These are phyloP conservation scores for Nomada fabriciana DNA, from an alignment of 2,888 invertebrate species.

Conservation along the genomic window DNA sequence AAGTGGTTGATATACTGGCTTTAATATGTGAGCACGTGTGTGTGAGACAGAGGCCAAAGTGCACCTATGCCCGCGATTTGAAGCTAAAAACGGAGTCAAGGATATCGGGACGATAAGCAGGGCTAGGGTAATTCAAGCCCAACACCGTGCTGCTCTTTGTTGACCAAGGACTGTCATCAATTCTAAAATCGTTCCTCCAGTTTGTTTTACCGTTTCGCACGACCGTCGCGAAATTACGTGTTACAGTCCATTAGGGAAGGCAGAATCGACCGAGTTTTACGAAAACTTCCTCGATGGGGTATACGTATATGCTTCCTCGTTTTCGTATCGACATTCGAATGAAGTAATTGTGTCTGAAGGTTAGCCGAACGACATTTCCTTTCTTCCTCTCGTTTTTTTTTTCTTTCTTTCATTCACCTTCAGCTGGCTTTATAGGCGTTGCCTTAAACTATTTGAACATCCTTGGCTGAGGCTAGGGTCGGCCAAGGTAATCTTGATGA, in stretches of 20 bases:
- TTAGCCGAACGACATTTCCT: background rate
- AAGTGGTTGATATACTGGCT: slow-evolving; percentile 51
- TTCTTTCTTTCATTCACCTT: slow-evolving; percentile 21
- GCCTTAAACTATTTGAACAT: slow-evolving; percentile 12
- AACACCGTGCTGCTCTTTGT: slow-evolving; percentile 51
- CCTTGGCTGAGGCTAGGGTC: slow-evolving; percentile 35
- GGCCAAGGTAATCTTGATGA: slow-evolving; percentile 49
- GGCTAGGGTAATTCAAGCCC: slow-evolving; percentile 65
- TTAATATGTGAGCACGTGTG: slow-evolving; percentile 19
- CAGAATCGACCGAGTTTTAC: background rate
- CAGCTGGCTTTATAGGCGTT: background rate
- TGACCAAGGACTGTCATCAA: slow-evolving; percentile 44
- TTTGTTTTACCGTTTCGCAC: slow-evolving; percentile 19
- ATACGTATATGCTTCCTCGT: background rate
- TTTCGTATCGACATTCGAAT: background rate
- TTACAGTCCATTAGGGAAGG: background rate
- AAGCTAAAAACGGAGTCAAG: slow-evolving; percentile 73
- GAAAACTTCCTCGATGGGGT: background rate
- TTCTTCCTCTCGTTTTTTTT: background rate
- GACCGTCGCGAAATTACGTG: background rate
- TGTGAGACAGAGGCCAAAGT: slow-evolving; percentile 60
- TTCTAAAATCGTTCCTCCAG: slow-evolving; percentile 56
- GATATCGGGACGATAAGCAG: slow-evolving; percentile 69
- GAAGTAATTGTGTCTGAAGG: slow-evolving; percentile 4
- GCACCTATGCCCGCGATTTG: slow-evolving; percentile 62